These are phyloP conservation scores for Drosophila tripunctata DNA, from an alignment of 2,888 invertebrate genomes.

Conservation along the genomic window DNA sequence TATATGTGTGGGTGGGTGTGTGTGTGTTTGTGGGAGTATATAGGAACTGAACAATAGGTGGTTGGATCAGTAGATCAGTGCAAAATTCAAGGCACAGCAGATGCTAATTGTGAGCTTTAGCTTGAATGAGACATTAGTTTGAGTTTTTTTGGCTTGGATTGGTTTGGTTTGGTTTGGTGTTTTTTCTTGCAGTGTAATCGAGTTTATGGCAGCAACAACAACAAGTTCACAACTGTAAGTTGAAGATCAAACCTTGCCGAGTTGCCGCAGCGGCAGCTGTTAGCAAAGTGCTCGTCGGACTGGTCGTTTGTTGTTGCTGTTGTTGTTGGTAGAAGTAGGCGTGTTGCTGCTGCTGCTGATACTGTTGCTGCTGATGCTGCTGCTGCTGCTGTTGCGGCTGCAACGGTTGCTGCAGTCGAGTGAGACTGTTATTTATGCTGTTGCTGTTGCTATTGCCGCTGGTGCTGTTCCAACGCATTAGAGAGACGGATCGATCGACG, in stretches of 20 bases:
- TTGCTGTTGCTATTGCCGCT: conserved; percentile 34
- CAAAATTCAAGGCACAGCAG: conserved; percentile 37
- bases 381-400: conserved; percentile 32
- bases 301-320: conserved; percentile 43
- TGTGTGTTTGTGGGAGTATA: conserved; percentile 1
- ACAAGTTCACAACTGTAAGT: conserved; percentile 30
- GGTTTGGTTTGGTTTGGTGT: neutral
- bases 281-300: conserved; percentile 68
- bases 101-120: conserved; percentile 58
- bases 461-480: conserved; percentile 85
- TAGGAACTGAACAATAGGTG: conserved; percentile 8
- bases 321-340: conserved; percentile 44
- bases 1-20: conserved; percentile 18
- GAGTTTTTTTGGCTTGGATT: conserved; percentile 7
- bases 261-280: conserved; percentile 84
- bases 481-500: conserved; percentile 88
- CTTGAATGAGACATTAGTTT: conserved; percentile 42
- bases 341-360: conserved; percentile 50
- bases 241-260: conserved; percentile 85
- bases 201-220: conserved; percentile 51
- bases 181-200: conserved; percentile 43
- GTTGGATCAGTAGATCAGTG: conserved; percentile 22
- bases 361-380: conserved; percentile 53
- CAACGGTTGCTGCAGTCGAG: conserved; percentile 70
- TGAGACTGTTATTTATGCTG: conserved; percentile 73